Evolutionary conservation across 2,797 vertebrate species (phyloP).

Genomic region (Taenioides sp.): DNA sequence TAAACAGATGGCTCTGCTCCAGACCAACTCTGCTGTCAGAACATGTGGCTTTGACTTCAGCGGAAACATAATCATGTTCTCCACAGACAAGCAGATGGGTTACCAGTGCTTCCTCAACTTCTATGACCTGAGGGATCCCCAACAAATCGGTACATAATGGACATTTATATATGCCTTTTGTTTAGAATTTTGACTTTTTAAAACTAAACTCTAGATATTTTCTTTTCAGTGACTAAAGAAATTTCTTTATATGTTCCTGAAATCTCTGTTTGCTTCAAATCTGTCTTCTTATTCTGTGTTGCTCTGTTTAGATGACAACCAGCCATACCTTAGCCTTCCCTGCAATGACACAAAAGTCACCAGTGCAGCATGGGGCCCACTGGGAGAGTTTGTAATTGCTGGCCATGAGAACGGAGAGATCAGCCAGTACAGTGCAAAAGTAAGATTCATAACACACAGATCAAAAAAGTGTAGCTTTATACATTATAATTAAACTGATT

Average conservation of each 20-base stretch:
- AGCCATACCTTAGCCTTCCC: slow-evolving; percentile 90
- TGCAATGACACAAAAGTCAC: slow-evolving; percentile 95
- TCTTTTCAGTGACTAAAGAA: too few relatives aligned
- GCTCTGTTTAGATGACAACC: slow-evolving; percentile 84
- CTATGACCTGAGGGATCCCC: slow-evolving; percentile 92
- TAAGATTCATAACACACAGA: slow-evolving; percentile 42
- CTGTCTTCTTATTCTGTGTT: not conserved
- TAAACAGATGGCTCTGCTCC: slow-evolving; percentile 91
- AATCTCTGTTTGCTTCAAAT: not conserved
- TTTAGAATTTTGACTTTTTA: not conserved
- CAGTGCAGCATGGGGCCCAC: slow-evolving; percentile 94
- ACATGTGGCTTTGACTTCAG: slow-evolving; percentile 98
- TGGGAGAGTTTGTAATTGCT: slow-evolving; percentile 93
- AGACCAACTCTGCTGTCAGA: slow-evolving; percentile 95
- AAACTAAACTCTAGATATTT: too few relatives aligned
- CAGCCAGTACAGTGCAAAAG: slow-evolving; percentile 96
- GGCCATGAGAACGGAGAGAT: slow-evolving; percentile 95
- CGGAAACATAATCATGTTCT: slow-evolving; percentile 99
- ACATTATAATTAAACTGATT: not conserved
- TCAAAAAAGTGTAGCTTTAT: not conserved
- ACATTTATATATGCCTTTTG: not conserved
- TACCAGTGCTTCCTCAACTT: slow-evolving; percentile 97
- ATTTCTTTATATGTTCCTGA: not conserved
- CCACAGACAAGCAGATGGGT: slow-evolving; percentile 99
- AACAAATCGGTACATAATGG: slow-evolving; percentile 85